A percentile compares a stretch with the other conserved stretches of the same genome.
These are phyloP conservation scores for Sicus ferrugineus DNA, from an alignment of 2,888 invertebrate species.

Conservation along the genomic window DNA sequence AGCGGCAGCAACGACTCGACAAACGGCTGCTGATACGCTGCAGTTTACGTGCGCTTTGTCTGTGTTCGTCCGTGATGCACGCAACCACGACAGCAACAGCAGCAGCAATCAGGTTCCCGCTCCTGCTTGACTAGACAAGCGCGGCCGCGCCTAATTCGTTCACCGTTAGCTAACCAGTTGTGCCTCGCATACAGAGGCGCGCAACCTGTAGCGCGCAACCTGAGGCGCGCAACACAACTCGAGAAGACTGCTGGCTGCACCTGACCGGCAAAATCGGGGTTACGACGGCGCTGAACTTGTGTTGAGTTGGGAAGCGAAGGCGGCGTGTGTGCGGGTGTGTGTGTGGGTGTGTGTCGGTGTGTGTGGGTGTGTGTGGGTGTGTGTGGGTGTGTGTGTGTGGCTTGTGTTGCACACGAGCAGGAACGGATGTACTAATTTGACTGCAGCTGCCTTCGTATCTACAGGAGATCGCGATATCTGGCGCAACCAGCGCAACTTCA, in stretches of 20 bases:
- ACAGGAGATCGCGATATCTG: not conserved
- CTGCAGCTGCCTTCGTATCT: not conserved
- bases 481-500: not conserved
- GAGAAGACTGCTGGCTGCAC: no score
- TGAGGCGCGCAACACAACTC: no score
- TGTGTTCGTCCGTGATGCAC: not conserved
- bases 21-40: slow-evolving; percentile 11
- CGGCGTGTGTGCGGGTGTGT: not conserved
- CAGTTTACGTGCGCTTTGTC: not conserved
- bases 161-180: slow-evolving; percentile 4
- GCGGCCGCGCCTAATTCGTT: slow-evolving; percentile 10
- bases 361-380: not conserved
- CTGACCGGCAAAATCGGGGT: not conserved
- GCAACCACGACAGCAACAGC: not conserved
- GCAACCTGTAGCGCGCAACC: not conserved
- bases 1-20: slow-evolving; percentile 7
- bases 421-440: not conserved
- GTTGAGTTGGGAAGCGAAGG: not conserved
- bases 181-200: not conserved
- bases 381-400: not conserved
- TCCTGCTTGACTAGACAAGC: not conserved
- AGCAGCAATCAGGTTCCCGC: not conserved
- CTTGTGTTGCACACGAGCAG: not conserved
- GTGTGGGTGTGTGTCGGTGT: not conserved
- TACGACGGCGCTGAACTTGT: not conserved